These are phyloP conservation scores for Caenorhabditis sp. DNA, from an alignment of 2,888 invertebrate genomes.

Conservation along the genomic window DNA sequence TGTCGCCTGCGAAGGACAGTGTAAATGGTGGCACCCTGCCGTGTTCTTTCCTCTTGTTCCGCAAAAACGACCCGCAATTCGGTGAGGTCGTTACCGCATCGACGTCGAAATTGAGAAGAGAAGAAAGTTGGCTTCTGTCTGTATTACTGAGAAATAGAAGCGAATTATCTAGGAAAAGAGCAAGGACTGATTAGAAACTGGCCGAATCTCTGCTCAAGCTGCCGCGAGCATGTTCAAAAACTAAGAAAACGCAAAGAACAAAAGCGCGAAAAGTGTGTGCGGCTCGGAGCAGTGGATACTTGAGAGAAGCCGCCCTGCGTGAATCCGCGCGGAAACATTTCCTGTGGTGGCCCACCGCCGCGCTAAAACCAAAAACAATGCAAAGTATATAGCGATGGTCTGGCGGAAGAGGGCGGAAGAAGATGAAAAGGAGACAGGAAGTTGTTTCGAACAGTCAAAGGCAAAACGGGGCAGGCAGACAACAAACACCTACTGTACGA, in stretches of 20 bases:
- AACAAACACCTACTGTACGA: slow-evolving; percentile 34
- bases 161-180: no score
- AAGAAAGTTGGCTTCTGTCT: no score
- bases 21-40: slow-evolving; percentile 55
- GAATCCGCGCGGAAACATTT: slow-evolving; percentile 55
- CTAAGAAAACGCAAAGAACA: neutral
- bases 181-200: no score
- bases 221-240: neutral
- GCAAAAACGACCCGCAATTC: slow-evolving; percentile 38
- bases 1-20: slow-evolving; percentile 10
- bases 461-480: slow-evolving; percentile 12
- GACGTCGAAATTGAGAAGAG: no score
- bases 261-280: no score
- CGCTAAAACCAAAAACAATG: slow-evolving; percentile 52
- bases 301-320: slow-evolving; percentile 31
- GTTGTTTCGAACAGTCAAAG: slow-evolving; percentile 11
- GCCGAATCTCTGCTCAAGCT: no score
- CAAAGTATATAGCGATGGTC: slow-evolving; percentile 32
- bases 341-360: no score
- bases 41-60: slow-evolving; percentile 41
- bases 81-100: no score
- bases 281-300: slow-evolving; percentile 34
- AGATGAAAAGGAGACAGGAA: slow-evolving; percentile 8
- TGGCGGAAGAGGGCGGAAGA: slow-evolving; percentile 1
- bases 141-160: no score